Evolutionary conservation across 1,140 invertebrate genomes (phyloP).

Genomic region (Drosophila repletoides): DNA sequence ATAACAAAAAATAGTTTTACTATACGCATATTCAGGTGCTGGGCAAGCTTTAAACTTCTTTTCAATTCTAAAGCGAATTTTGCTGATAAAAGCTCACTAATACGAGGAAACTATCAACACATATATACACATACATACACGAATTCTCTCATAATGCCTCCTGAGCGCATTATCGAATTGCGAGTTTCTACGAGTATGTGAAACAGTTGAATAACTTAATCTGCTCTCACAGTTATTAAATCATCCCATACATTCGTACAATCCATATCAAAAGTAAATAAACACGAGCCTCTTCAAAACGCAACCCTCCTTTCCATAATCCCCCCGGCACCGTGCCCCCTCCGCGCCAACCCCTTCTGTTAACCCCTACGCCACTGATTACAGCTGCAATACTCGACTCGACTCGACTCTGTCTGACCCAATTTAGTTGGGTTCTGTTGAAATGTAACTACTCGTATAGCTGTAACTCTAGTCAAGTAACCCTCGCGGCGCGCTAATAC

Average conservation of each 20-base stretch:
- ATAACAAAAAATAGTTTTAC: background rate
- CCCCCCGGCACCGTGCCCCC: background rate
- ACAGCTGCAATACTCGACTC: conserved; percentile 45
- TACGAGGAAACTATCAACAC: too few relatives aligned
- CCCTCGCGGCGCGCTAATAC: conserved; percentile 43
- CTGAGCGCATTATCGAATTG: conserved; percentile 24
- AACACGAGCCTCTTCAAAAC: conserved; percentile 64
- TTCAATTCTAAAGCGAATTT: background rate
- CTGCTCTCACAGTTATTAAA: conserved; percentile 49
- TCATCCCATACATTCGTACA: too few relatives aligned
- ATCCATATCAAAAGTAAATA: conserved; percentile 77
- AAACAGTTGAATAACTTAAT: conserved; percentile 46
- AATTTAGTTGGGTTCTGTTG: conserved; percentile 51
- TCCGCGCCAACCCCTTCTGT: conserved; percentile 5
- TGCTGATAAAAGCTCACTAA: background rate
- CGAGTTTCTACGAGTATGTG: too few relatives aligned
- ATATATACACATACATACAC: background rate
- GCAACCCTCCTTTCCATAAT: conserved; percentile 32
- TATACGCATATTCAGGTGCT: background rate
- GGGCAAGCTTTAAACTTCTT: background rate
- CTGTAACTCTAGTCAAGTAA: conserved; percentile 61
- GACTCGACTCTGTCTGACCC: conserved; percentile 60
- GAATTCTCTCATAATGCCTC: background rate
- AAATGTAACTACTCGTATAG: too few relatives aligned
- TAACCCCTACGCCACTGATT: background rate